Conservation (phyloP, 2,797 vertebrate species). For the Melanogrammus aeglefinus region DNA sequence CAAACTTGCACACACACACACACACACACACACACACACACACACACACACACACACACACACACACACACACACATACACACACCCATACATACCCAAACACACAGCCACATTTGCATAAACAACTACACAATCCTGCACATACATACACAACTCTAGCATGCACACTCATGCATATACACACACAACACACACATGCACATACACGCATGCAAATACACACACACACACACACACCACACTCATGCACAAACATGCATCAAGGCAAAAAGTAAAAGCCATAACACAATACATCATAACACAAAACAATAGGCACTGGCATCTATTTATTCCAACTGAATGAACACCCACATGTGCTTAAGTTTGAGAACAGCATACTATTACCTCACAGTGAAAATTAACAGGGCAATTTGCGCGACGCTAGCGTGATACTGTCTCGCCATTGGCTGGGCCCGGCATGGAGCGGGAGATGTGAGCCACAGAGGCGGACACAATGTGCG, state of each 20-base stretch:
- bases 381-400: neutral
- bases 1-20: neutral
- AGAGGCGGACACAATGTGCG: constrained; percentile 69
- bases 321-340: neutral
- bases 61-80: neutral
- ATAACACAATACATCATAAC: neutral
- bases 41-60: neutral
- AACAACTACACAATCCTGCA: too few species aligned
- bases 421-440: neutral
- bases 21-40: constrained; percentile 29
- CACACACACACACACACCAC: neutral
- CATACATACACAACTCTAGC: neutral
- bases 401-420: neutral
- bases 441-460: constrained; percentile 2
- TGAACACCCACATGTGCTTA: neutral
- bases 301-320: neutral
- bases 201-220: neutral
- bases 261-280: neutral
- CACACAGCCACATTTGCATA: neutral
- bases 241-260: neutral
- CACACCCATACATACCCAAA: constrained; percentile 15
- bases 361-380: neutral
- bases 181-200: neutral
- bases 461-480: constrained; percentile 56
- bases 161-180: neutral